Evolutionary conservation across 2,888 invertebrate species (phyloP).

Genomic region (Eledona agricola): DNA sequence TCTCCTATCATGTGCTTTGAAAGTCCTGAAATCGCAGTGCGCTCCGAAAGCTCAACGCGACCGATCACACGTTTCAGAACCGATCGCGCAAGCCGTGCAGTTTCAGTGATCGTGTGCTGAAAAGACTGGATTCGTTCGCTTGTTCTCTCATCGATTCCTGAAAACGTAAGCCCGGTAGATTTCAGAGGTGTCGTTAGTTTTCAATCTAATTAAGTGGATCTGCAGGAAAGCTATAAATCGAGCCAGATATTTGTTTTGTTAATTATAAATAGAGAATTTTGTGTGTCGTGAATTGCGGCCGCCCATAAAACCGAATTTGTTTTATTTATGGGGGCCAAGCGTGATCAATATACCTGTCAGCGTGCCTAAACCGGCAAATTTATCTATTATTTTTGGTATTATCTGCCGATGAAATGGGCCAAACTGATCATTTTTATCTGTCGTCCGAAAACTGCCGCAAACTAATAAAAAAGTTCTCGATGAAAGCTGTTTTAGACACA

Average conservation of each 20-base stretch:
- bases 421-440: constrained; percentile 19
- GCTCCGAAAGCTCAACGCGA: constrained; percentile 43
- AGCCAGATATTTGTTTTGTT: no score
- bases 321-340: constrained; percentile 19
- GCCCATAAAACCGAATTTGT: constrained; percentile 13
- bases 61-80: no score
- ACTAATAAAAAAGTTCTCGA: constrained; percentile 14
- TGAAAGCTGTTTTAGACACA: constrained; percentile 9
- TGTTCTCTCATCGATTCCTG: no score
- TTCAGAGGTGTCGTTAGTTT: no score
- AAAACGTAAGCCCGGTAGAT: no score
- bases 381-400: constrained; percentile 15
- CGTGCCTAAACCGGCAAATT: constrained; percentile 6
- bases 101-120: no score
- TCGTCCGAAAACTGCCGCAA: constrained; percentile 12
- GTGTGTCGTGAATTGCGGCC: no score
- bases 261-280: no score
- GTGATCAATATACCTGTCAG: constrained; percentile 18
- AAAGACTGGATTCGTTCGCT: no score
- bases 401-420: constrained; percentile 10
- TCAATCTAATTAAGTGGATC: no score
- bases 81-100: no score
- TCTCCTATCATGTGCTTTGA: constrained; percentile 50
- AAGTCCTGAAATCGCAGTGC: constrained; percentile 50
- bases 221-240: no score